Percentiles rank a stretch among this genome's conserved stretches.
phyloP scores from a whole-genome alignment of 2,888 invertebrate species.

The Sarcophaga rosellei region DNA sequence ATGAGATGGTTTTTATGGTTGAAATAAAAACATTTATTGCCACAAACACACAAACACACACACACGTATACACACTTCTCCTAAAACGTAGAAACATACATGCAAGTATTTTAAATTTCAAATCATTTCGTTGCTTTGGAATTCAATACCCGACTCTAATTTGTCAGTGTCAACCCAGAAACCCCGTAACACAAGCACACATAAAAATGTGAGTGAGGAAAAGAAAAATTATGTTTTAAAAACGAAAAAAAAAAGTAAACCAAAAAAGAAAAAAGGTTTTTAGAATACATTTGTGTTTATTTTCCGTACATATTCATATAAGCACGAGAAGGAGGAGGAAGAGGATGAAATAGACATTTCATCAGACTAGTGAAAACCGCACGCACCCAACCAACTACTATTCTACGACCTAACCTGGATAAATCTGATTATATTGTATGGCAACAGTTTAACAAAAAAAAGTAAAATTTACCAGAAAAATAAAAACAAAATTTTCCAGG shows the following conservation, averaged over 20 bases:
- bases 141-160: conserved; percentile 6
- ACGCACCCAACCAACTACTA: neutral
- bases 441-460: conserved; percentile 9
- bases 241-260: neutral
- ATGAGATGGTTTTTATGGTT: conserved; percentile 51
- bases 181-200: neutral
- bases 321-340: neutral
- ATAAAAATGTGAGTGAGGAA: neutral
- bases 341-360: conserved; percentile 38
- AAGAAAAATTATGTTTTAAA: too few relatives aligned
- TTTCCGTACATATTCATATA: conserved; percentile 6
- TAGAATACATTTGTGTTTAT: neutral
- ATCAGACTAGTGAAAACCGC: conserved; percentile 34
- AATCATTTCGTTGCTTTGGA: conserved; percentile 9
- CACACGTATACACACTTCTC: neutral
- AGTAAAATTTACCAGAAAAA: conserved; percentile 1
- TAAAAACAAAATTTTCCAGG: conserved; percentile 33
- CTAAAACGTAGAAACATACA: neutral
- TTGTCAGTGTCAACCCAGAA: conserved; percentile 23
- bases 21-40: neutral
- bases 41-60: neutral
- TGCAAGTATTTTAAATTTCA: neutral
- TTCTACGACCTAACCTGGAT: neutral
- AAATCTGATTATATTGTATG: conserved; percentile 36
- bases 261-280: conserved; percentile 2